Evolutionary conservation across 2,888 invertebrate genomes (phyloP).

Genomic region (Trichopoda pennipes): DNA sequence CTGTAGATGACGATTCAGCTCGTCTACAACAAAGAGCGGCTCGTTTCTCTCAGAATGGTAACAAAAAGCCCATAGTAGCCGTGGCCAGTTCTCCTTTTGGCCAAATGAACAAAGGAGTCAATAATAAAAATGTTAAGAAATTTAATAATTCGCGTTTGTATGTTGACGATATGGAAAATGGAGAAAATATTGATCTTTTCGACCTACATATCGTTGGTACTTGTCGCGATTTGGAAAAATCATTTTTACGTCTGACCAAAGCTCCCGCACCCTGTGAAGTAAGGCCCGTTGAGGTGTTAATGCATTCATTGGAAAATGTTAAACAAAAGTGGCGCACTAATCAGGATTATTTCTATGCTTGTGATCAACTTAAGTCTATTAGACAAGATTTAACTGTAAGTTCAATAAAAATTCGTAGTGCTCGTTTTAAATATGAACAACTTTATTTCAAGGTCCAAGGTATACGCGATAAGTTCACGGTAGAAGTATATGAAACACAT

Average conservation of each 20-base stretch:
- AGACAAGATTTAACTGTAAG: slow-evolving; percentile 98
- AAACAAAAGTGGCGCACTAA: slow-evolving; percentile 94
- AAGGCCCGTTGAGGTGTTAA: slow-evolving; percentile 92
- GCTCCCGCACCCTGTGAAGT: slow-evolving; percentile 96
- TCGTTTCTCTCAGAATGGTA: slow-evolving; percentile 84
- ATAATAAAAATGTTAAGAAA: slow-evolving; percentile 61
- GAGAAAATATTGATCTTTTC: slow-evolving; percentile 89
- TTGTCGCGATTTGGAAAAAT: slow-evolving; percentile 96
- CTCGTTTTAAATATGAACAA: not conserved
- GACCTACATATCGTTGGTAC: slow-evolving; percentile 96
- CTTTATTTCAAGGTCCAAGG: slow-evolving; percentile 90
- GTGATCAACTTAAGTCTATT: slow-evolving; percentile 99
- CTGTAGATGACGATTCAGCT: slow-evolving; percentile 88
- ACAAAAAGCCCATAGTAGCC: slow-evolving; percentile 76
- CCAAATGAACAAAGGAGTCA: slow-evolving; percentile 38
- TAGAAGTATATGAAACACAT: slow-evolving; percentile 99
- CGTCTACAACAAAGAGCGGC: slow-evolving; percentile 94
- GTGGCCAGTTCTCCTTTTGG: slow-evolving; percentile 76
- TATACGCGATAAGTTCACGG: slow-evolving; percentile 95
- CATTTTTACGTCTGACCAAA: slow-evolving; percentile 96
- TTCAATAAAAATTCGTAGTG: slow-evolving; percentile 30
- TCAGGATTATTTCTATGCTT: slow-evolving; percentile 97
- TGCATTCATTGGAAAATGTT: slow-evolving; percentile 92
- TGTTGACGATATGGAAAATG: slow-evolving; percentile 83
- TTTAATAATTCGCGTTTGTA: slow-evolving; percentile 73